Percentiles rank a stretch among this genome's conserved stretches.
phyloP scores from a whole-genome alignment of 2,113 vertebrate genomes.

The Drymodes brunneopygia region DNA sequence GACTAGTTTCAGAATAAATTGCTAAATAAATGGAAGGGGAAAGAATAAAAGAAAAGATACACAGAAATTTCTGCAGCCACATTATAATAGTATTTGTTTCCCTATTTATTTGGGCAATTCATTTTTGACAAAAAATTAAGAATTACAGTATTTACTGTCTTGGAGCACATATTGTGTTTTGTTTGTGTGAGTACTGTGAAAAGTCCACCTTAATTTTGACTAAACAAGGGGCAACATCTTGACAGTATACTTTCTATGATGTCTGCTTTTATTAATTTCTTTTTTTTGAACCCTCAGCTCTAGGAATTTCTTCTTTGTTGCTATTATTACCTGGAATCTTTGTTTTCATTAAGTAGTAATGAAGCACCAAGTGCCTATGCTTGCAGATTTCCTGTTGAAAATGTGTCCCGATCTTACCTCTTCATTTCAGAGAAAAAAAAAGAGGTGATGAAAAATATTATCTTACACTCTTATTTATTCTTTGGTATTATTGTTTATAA shows the following conservation, averaged over 20 bases:
- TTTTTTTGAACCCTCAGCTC: background rate
- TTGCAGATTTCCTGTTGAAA: background rate
- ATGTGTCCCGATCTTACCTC: background rate
- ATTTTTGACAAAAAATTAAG: background rate
- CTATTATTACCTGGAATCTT: background rate
- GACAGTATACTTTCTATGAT: background rate
- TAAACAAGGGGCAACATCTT: background rate
- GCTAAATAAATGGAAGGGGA: background rate
- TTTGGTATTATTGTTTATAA: background rate
- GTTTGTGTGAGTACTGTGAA: background rate
- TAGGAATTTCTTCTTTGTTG: background rate
- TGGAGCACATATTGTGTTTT: background rate
- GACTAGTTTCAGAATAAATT: background rate
- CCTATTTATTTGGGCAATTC: background rate
- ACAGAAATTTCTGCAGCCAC: background rate
- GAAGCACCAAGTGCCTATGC: background rate
- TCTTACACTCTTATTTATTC: background rate
- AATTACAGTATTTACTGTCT: background rate
- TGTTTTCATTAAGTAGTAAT: background rate
- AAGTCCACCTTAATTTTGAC: background rate
- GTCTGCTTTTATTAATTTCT: background rate
- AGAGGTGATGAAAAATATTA: background rate
- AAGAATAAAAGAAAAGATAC: background rate
- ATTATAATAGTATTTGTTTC: background rate
- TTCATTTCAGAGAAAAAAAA: background rate